A percentile compares a stretch with the other conserved stretches of the same genome.
These are phyloP conservation scores for Poecilia velifera DNA, from an alignment of 2,797 vertebrate genomes.

Conservation along the genomic window DNA sequence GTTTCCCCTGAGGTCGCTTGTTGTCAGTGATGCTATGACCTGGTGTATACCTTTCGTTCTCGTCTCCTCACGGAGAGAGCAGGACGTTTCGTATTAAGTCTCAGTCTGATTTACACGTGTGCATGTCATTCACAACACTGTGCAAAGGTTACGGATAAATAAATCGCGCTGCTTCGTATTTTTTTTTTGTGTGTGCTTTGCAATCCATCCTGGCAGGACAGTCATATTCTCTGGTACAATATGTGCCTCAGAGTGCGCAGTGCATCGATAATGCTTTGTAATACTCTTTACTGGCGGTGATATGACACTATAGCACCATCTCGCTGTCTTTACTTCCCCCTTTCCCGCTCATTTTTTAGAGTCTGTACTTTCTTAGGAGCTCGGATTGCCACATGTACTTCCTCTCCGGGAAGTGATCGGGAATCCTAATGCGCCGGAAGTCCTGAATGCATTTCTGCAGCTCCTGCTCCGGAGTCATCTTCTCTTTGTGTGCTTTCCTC, in stretches of 20 bases:
- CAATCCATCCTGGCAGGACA: slow-evolving; percentile 60
- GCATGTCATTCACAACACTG: slow-evolving; percentile 69
- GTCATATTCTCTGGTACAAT: slow-evolving; percentile 55
- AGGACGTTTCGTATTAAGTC: slow-evolving; percentile 51
- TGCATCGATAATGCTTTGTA: slow-evolving; percentile 55
- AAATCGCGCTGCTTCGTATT: slow-evolving; percentile 57
- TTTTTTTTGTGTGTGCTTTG: slow-evolving; percentile 54
- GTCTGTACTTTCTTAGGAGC: slow-evolving; percentile 93
- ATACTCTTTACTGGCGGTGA: slow-evolving; percentile 44
- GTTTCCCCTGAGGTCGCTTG: slow-evolving; percentile 78
- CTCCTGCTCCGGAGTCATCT: slow-evolving; percentile 96
- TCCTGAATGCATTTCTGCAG: slow-evolving; percentile 98
- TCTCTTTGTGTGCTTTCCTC: slow-evolving; percentile 93
- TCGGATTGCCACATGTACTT: slow-evolving; percentile 97
- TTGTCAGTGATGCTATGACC: slow-evolving; percentile 55
- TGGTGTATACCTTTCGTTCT: slow-evolving; percentile 34
- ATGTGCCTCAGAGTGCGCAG: slow-evolving; percentile 62
- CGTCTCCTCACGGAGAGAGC: slow-evolving; percentile 34
- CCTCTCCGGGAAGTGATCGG: slow-evolving; percentile 93
- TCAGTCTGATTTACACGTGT: slow-evolving; percentile 73
- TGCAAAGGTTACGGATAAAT: slow-evolving; percentile 64
- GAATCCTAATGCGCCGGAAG: slow-evolving; percentile 97
- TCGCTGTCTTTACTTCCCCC: slow-evolving; percentile 9
- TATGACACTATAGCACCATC: slow-evolving; percentile 22
- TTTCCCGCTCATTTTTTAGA: slow-evolving; percentile 71